Evolutionary conservation across 2,113 vertebrate genomes (phyloP).

Genomic region (Myrmecophaga tridactyla): DNA sequence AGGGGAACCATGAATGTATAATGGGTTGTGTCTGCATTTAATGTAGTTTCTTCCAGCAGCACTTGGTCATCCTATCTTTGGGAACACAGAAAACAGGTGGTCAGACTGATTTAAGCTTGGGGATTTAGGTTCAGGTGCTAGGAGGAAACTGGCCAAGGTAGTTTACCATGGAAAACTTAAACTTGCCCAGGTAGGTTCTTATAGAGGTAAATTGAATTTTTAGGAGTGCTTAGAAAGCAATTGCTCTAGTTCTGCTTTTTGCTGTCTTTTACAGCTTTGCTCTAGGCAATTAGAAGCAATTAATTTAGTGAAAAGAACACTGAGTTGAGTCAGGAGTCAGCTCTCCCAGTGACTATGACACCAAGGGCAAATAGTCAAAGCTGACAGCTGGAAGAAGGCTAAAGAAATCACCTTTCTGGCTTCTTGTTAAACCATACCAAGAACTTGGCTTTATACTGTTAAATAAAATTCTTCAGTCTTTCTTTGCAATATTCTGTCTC

Average conservation of each 20-base stretch:
- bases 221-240: neutral
- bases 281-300: conserved; percentile 52
- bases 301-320: conserved; percentile 43
- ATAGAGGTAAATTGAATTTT: conserved; percentile 5
- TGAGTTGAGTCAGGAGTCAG: conserved; percentile 33
- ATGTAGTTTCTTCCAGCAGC: neutral
- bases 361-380: conserved; percentile 21
- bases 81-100: neutral
- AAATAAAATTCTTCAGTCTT: conserved; percentile 28
- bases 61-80: neutral
- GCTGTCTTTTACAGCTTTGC: conserved; percentile 31
- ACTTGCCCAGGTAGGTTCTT: neutral
- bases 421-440: neutral
- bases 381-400: conserved; percentile 24
- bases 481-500: conserved; percentile 5
- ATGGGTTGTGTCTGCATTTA: neutral
- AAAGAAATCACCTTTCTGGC: conserved; percentile 41
- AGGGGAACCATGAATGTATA: neutral
- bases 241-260: conserved; percentile 29
- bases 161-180: neutral
- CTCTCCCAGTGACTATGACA: conserved; percentile 1
- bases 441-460: conserved; percentile 21
- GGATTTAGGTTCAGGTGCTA: neutral
- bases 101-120: neutral
- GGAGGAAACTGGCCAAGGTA: neutral